Percentiles rank a stretch among this genome's conserved stretches.
Evolutionary conservation across 1,140 invertebrate genomes (phyloP).

Genomic region (Brachionus sp.): DNA sequence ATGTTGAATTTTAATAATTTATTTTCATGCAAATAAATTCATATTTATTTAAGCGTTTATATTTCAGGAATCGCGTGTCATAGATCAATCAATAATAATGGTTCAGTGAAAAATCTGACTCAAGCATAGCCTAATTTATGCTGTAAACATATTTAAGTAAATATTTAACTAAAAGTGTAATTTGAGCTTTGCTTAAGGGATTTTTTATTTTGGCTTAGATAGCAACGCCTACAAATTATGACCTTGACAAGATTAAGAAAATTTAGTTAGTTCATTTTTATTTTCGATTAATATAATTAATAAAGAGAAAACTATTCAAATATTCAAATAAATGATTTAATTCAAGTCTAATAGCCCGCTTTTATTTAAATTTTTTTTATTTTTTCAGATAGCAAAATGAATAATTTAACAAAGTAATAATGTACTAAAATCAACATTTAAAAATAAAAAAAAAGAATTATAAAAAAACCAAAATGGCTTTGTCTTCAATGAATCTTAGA

Average conservation of each 20-base stretch:
- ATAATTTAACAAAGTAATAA: neutral
- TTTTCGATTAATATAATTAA: neutral
- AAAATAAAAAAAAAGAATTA: neutral
- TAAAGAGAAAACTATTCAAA: neutral
- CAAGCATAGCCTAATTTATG: neutral
- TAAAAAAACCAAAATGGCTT: neutral
- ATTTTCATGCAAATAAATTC: neutral
- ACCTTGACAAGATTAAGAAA: neutral
- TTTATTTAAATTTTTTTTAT: neutral
- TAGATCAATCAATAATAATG: neutral
- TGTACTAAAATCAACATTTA: neutral
- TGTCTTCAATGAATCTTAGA: neutral
- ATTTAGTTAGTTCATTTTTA: neutral
- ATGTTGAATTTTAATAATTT: constrained; percentile 4
- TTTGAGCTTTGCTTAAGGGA: neutral
- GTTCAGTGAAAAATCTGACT: neutral
- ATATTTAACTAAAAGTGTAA: neutral
- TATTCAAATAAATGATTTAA: neutral
- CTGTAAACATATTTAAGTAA: neutral
- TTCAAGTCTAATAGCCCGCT: neutral
- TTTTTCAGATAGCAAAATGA: neutral
- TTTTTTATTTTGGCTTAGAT: neutral
- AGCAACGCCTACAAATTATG: neutral
- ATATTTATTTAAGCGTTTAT: constrained; percentile 11
- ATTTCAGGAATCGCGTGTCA: neutral